Percentiles rank a stretch among this genome's conserved stretches.
Evolutionary conservation across 2,888 invertebrate species (phyloP).

Genomic region (Herminia tarsipennalis): DNA sequence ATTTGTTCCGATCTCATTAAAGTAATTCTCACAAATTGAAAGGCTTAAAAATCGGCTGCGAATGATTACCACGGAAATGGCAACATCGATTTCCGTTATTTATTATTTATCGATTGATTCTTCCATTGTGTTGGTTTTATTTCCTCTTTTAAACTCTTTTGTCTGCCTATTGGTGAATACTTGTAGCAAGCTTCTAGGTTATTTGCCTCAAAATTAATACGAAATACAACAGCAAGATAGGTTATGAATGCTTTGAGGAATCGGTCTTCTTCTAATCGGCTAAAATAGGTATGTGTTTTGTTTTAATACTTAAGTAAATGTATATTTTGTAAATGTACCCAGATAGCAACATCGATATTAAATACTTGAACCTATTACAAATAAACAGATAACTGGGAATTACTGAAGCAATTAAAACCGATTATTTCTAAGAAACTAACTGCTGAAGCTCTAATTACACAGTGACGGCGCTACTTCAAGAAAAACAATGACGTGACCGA

Average conservation of each 20-base stretch:
- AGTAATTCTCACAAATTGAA: too few relatives aligned
- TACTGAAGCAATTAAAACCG: constrained; percentile 17
- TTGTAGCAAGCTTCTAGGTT: too few relatives aligned
- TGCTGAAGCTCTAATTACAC: constrained; percentile 9
- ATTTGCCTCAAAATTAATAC: not conserved
- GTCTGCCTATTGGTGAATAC: not conserved
- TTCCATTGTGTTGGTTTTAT: not conserved
- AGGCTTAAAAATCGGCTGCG: too few relatives aligned
- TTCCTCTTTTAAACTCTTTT: constrained; percentile 9
- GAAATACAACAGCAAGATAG: too few relatives aligned
- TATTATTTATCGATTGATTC: constrained; percentile 12
- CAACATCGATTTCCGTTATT: constrained; percentile 18
- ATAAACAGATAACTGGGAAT: not conserved
- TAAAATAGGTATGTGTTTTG: too few relatives aligned
- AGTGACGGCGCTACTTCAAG: constrained; percentile 1
- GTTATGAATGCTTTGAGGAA: too few relatives aligned
- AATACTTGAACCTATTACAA: not conserved
- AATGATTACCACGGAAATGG: constrained; percentile 15
- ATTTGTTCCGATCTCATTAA: too few relatives aligned
- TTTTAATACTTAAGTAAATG: too few relatives aligned
- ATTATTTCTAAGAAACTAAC: constrained; percentile 17
- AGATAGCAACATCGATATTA: not conserved
- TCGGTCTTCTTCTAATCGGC: too few relatives aligned
- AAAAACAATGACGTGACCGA: constrained; percentile 19
- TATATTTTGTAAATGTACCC: too few relatives aligned